These are phyloP conservation scores for Thereva nobilitata DNA, from an alignment of 2,888 invertebrate genomes.

Conservation along the genomic window DNA sequence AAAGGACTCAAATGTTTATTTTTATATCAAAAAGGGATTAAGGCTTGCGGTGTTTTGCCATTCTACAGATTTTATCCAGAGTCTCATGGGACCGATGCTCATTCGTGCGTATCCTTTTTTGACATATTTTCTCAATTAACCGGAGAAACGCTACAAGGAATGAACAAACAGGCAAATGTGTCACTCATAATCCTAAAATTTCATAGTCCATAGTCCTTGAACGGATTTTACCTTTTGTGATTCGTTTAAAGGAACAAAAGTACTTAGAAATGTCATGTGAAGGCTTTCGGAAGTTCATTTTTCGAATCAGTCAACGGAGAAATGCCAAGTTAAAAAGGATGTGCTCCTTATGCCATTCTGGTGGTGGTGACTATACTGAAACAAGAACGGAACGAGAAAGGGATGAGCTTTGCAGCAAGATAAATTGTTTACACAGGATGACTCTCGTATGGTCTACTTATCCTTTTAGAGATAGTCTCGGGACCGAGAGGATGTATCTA, in stretches of 20 bases:
- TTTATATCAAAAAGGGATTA: constrained; percentile 25
- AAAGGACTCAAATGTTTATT: constrained; percentile 10
- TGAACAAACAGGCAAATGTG: constrained; percentile 24
- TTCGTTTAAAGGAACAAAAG: not conserved
- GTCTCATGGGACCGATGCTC: constrained; percentile 8
- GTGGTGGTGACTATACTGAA: not conserved
- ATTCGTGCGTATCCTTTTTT: constrained; percentile 26
- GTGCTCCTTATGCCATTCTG: not conserved
- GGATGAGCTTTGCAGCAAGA: not conserved
- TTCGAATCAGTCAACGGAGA: not conserved
- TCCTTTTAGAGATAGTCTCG: no score
- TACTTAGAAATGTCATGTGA: not conserved
- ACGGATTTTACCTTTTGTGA: constrained; percentile 2
- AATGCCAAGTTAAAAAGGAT: not conserved
- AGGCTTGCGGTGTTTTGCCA: constrained; percentile 14
- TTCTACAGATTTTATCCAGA: constrained; percentile 11
- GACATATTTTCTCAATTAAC: constrained; percentile 36
- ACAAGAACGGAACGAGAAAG: not conserved
- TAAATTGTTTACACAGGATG: constrained; percentile 4
- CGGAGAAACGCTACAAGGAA: constrained; percentile 20
- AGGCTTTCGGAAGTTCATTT: not conserved
- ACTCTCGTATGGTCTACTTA: no score
- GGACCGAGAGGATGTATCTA: no score
- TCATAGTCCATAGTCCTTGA: constrained; percentile 7
- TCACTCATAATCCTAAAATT: constrained; percentile 31